Base-by-base conservation (phyloP, 1,140 invertebrate species). In the Pogonomyrmex barbatus region DNA sequence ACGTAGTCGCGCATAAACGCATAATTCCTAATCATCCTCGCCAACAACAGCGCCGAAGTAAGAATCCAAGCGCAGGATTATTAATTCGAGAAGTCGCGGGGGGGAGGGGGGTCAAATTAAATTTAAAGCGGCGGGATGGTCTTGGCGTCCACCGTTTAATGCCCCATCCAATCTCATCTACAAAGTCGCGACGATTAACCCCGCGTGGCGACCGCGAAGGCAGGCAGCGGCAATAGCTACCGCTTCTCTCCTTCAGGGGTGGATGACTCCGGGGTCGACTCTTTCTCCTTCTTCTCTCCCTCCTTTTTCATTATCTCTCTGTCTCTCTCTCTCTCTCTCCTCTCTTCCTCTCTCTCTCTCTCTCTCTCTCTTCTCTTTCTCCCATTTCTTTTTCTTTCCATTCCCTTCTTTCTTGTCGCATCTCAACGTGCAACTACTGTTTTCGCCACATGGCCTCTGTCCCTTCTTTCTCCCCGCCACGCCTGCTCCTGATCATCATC, bases 91-190 rank as follows among this genome's bases (percentile, higher is more conserved):
- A 73, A 83, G 79, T 83, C 68, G 85, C 65, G 85, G 47, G 52
- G 24, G 24, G 82, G 86, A 79, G 47, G 52, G 24, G 24, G 82
- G 86, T 87, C 88, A 89, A 73, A 87, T 83, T 87, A 87, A 86
- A 83, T 79, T 85, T 87, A 75, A 47, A 71, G 50, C 58, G 78
- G 52, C 71, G 47, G 68, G 56, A 83, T 73, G 68, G 79, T 83
- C 79, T 60, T 56, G 88, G 86, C 84, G 88, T 88, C 88, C 88
- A 89, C 81, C 88, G 75, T 89, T 89, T 89, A 89, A 89, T 89
- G 88, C 88, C 88, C 88, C 73, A 89, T 89, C 88, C 88, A 89
- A 89, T 89, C 88, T 86, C 88, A 88, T 87, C 88, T 75, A 86
- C 88, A 52, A 89, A 89, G 88, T 89, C 88, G 88, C 70, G 76